phyloP scores from a whole-genome alignment of 2,888 invertebrate genomes.

The Xiphydria camelus region DNA sequence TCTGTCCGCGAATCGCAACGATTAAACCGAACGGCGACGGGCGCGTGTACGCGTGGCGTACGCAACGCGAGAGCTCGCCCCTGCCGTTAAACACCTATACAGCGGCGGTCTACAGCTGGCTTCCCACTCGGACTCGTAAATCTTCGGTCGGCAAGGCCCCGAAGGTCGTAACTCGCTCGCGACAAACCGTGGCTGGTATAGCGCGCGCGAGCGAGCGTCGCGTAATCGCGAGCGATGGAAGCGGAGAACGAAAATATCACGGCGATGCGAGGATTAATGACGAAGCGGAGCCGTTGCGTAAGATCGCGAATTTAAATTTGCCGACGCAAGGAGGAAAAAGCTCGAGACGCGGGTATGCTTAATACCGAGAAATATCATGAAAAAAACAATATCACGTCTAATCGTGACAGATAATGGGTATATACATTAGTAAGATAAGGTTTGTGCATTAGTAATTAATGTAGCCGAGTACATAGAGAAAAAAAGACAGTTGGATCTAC shows the following conservation, averaged over 20 bases:
- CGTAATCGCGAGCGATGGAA: conserved; percentile 1
- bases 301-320: not conserved
- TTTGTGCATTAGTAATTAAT: too few relatives aligned
- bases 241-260: not conserved
- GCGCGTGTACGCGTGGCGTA: too few relatives aligned
- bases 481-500: too few relatives aligned
- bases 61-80: not conserved
- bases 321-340: too few relatives aligned
- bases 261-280: not conserved
- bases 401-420: too few relatives aligned
- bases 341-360: too few relatives aligned
- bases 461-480: too few relatives aligned
- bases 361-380: too few relatives aligned
- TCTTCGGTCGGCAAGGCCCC: not conserved
- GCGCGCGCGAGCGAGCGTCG: not conserved
- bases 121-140: not conserved
- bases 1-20: too few relatives aligned
- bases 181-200: not conserved
- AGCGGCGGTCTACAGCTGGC: conserved; percentile 1
- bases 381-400: too few relatives aligned
- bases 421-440: too few relatives aligned
- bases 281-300: not conserved
- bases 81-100: not conserved
- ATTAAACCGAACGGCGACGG: too few relatives aligned
- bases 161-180: not conserved